These are phyloP conservation scores for Poecilus cupreus DNA, from an alignment of 2,888 invertebrate genomes.

Conservation along the genomic window DNA sequence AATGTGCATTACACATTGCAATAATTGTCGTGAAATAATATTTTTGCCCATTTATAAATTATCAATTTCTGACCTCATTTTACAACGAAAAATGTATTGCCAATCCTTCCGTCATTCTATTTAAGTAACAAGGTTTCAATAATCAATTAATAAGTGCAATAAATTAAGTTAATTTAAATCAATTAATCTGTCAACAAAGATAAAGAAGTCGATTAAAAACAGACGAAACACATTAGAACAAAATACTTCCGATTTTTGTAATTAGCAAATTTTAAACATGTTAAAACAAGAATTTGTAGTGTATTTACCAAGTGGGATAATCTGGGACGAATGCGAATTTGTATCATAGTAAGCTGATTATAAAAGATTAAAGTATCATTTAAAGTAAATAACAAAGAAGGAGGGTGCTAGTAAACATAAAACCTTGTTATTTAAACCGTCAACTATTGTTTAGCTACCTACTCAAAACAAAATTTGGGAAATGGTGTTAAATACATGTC, in stretches of 20 bases:
- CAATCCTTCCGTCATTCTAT: not conserved
- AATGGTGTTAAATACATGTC: too few relatives aligned
- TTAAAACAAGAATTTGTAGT: not conserved
- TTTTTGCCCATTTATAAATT: not conserved
- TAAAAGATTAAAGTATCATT: not conserved
- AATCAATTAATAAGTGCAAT: not conserved
- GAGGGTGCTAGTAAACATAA: not conserved
- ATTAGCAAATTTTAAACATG: not conserved
- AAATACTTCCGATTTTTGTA: not conserved
- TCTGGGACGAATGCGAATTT: slow-evolving; percentile 28
- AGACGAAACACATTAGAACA: not conserved
- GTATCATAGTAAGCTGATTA: slow-evolving; percentile 6
- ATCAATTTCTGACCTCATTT: not conserved
- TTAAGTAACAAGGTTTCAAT: slow-evolving; percentile 15
- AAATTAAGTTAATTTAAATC: not conserved
- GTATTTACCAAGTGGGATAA: slow-evolving; percentile 5
- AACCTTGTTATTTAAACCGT: slow-evolving; percentile 11
- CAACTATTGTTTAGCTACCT: not conserved
- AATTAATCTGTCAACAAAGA: slow-evolving; percentile 6
- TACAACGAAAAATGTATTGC: not conserved
- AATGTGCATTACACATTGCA: not conserved
- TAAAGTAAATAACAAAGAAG: slow-evolving; percentile 27
- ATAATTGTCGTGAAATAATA: not conserved
- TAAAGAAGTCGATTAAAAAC: not conserved
- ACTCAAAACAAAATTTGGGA: not conserved